Base-by-base conservation (phyloP, 2,797 vertebrate species). In the Chaetodon trifasciatus region DNA sequence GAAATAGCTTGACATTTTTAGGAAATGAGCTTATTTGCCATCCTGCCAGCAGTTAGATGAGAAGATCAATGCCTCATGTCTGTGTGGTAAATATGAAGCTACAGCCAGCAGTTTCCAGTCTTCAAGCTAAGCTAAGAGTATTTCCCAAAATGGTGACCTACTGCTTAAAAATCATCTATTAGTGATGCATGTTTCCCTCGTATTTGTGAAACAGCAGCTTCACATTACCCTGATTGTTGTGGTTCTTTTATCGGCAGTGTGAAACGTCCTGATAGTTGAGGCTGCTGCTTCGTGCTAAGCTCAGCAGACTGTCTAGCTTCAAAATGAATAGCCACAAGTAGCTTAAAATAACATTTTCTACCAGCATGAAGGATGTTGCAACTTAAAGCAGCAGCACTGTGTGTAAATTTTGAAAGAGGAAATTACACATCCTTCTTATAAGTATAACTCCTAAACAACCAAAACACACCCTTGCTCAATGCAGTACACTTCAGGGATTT, bases 201-300 rank as follows among this genome's bases (percentile, higher is more conserved):
- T 40, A 2, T 21, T 58, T 70, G 24, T 70, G 58, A 57, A 53
- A 62, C 1, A 0, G 49, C 8, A 35, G 66, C 32, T 60, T 35
- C 47, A 70, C 37, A 28, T 42, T 40, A 70, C 15, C 5, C 24
- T 28, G 57, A 67, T 23, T 68, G 57, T 60, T 70, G n/a, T 24
- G 21, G 37, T 21, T 72, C 19, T 74, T 56, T 67, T 70, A 49
- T 79, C 58, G 37, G 56, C 58, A 56, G 6, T 39, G 64, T 74
- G 8, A 74, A 17, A 57, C 57, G 39, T 57, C 49, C 19, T 53
- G 28, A 72, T 77, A 74, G 69, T n/a, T 83, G 62, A 79, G 64
- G 71, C 77, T 40, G 80, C 17, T 75, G 23, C 16, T 49, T 19
- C 16, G 46, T 5, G 5, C 5, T 7, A 49, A 49, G 17, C 46